phyloP scores from a whole-genome alignment of 2,888 invertebrate species.

The Atherix ibis region DNA sequence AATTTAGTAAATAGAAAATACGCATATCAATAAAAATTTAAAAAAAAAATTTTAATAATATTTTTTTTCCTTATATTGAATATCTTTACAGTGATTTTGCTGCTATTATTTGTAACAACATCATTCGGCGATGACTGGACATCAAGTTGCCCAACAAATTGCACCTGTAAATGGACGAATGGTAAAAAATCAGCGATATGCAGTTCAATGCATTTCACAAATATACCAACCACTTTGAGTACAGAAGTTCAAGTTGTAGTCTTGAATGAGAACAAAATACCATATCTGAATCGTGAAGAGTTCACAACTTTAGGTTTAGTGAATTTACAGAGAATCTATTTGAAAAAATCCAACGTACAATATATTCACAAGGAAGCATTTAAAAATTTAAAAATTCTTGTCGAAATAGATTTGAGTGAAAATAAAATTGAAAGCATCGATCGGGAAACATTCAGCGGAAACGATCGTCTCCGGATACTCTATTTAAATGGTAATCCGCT shows the following conservation, averaged over 20 bases:
- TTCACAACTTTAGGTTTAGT: slow-evolving; percentile 64
- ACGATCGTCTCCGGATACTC: slow-evolving; percentile 62
- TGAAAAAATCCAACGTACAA: slow-evolving; percentile 57
- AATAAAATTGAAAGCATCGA: slow-evolving; percentile 61
- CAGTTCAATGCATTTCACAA: slow-evolving; percentile 61
- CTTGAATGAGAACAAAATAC: slow-evolving; percentile 63
- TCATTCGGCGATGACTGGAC: slow-evolving; percentile 64
- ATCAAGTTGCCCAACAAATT: slow-evolving; percentile 63
- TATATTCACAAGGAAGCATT: slow-evolving; percentile 74
- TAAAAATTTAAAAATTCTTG: slow-evolving; percentile 64
- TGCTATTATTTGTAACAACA: slow-evolving; percentile 21
- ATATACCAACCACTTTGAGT: slow-evolving; percentile 54
- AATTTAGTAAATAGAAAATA: no score
- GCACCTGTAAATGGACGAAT: slow-evolving; percentile 83
- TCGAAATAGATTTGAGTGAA: slow-evolving; percentile 75
- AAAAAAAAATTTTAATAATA: no score
- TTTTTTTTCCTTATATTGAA: no score
- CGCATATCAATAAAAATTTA: no score
- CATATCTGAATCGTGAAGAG: slow-evolving; percentile 57
- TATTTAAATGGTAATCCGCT: slow-evolving; percentile 72
- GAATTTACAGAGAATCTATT: slow-evolving; percentile 69
- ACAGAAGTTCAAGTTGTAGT: slow-evolving; percentile 63
- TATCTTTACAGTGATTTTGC: slow-evolving; percentile 13
- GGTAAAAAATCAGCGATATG: slow-evolving; percentile 83
- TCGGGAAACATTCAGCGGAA: slow-evolving; percentile 67